Conservation (phyloP, 2,888 invertebrate genomes). For the Rhynchonema sp. region DNA sequence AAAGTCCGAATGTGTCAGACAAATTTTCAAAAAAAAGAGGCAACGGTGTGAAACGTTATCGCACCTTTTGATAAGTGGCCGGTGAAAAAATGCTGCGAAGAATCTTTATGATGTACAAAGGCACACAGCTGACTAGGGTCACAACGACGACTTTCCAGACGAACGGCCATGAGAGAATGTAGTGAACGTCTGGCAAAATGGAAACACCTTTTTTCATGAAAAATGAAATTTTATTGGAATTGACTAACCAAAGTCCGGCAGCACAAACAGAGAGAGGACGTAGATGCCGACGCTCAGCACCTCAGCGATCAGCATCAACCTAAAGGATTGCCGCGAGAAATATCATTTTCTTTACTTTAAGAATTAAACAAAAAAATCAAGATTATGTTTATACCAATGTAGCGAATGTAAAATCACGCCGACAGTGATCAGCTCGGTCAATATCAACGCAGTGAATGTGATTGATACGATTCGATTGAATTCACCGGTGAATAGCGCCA, state of each 20-base stretch:
- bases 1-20: no score
- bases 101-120: conserved; percentile 83
- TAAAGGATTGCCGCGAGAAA: no score
- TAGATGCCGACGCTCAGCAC: conserved; percentile 33
- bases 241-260: conserved; percentile 9
- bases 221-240: no score
- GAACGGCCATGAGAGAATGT: conserved; percentile 75
- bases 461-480: conserved; percentile 96
- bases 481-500: conserved; percentile 87
- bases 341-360: no score
- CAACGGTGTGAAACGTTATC: no score
- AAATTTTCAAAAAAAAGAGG: no score
- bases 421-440: conserved; percentile 95
- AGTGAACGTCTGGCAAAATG: conserved; percentile 53
- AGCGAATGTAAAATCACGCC: conserved; percentile 78
- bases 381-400: no score
- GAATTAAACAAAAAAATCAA: no score
- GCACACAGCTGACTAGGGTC: conserved; percentile 82
- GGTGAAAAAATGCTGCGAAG: conserved; percentile 78
- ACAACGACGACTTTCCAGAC: conserved; percentile 92
- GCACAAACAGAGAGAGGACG: conserved; percentile 5
- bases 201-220: no score
- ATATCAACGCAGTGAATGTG: conserved; percentile 87
- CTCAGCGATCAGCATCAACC: conserved; percentile 81
- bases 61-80: conserved; percentile 58